Percentiles rank a stretch among this genome's conserved stretches.
Evolutionary conservation across 2,888 invertebrate species (phyloP).

Genomic region (Celastrina argiolus): DNA sequence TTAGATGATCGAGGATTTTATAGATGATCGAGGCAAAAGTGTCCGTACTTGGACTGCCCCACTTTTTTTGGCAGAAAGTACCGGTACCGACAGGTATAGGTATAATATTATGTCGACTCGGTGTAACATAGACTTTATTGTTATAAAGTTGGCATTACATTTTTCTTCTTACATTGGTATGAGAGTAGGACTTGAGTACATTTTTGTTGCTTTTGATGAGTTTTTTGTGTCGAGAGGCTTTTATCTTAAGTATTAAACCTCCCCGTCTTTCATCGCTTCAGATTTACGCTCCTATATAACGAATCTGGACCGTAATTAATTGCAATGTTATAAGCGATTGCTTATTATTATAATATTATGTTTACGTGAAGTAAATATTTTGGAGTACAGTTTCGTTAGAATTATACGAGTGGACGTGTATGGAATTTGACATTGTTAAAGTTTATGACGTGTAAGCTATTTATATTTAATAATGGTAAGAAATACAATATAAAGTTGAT

Average conservation of each 20-base stretch:
- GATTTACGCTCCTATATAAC: slow-evolving; percentile 16
- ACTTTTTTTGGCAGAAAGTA: too few species aligned
- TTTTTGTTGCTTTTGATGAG: slow-evolving; percentile 21
- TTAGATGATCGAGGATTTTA: too few species aligned
- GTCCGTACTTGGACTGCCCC: too few species aligned
- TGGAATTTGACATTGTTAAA: too few species aligned
- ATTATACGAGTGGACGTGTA: too few species aligned
- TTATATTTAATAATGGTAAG: too few species aligned
- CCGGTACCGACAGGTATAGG: background rate
- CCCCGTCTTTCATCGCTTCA: slow-evolving; percentile 1
- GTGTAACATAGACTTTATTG: background rate
- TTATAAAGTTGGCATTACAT: slow-evolving; percentile 8
- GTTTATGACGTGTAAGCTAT: too few species aligned
- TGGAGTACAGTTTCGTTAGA: too few species aligned
- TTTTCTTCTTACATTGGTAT: background rate
- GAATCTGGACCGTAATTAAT: slow-evolving; percentile 8
- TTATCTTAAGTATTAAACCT: slow-evolving; percentile 15
- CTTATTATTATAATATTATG: background rate
- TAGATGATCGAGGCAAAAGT: too few species aligned
- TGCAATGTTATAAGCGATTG: background rate
- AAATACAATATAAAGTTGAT: too few species aligned
- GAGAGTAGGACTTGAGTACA: slow-evolving; percentile 10
- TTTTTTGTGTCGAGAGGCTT: slow-evolving; percentile 12
- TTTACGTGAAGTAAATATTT: background rate
- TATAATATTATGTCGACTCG: too few species aligned